Percentiles rank a stretch among this genome's conserved stretches.
Conservation (phyloP, 2,888 invertebrate species). For the Latheticus oryzae region DNA sequence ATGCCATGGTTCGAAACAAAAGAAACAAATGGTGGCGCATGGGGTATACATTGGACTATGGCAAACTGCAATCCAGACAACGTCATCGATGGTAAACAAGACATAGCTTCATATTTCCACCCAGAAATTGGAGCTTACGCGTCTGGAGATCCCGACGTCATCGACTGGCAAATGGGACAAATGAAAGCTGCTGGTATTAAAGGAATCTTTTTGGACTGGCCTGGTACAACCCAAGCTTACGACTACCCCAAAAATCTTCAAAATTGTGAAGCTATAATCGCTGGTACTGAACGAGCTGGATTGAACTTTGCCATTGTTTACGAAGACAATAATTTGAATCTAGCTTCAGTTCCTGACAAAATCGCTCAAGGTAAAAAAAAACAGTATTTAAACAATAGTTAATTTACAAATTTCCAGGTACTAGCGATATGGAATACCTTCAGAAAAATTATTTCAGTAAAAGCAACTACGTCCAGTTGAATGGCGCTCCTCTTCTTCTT, state of each 20-base stretch:
- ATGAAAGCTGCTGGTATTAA: conserved; percentile 26
- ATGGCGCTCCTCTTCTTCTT: conserved; percentile 23
- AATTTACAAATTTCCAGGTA: neutral
- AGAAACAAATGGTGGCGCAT: conserved; percentile 16
- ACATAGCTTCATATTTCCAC: conserved; percentile 25
- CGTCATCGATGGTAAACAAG: conserved; percentile 26
- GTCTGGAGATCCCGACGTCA: conserved; percentile 12
- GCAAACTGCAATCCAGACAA: conserved; percentile 18
- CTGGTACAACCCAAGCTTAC: conserved; percentile 19
- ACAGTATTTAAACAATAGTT: neutral
- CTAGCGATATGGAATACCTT: conserved; percentile 16
- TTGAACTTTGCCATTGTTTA: conserved; percentile 32
- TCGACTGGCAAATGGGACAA: conserved; percentile 25
- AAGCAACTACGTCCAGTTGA: conserved; percentile 19
- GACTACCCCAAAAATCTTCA: conserved; percentile 30
- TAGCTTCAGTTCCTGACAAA: conserved; percentile 18
- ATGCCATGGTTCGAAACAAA: conserved; percentile 32
- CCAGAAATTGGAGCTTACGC: conserved; percentile 27
- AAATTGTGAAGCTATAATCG: conserved; percentile 30
- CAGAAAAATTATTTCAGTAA: conserved; percentile 31
- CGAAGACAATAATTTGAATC: conserved; percentile 32
- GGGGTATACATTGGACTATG: conserved; percentile 32
- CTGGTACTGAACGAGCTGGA: conserved; percentile 14
- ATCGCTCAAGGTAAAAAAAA: conserved; percentile 20
- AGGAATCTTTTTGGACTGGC: conserved; percentile 32